A percentile compares a stretch with the other conserved stretches of the same genome.
Conservation (phyloP, 2,797 vertebrate species). For the Microctenopoma steveboyesi region DNA sequence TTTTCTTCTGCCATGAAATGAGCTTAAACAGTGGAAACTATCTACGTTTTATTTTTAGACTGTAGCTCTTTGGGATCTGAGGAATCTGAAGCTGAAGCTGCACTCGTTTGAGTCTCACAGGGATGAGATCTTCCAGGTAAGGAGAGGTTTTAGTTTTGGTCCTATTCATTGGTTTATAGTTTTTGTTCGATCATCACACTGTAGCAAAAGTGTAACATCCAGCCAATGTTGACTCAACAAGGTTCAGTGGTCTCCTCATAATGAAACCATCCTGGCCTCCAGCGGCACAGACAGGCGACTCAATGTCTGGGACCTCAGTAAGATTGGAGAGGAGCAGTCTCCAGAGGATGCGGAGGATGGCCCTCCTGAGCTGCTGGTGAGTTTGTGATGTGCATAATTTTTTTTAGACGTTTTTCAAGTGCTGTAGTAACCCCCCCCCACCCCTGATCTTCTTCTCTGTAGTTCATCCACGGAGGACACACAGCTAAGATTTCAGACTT, state of each 20-base stretch:
- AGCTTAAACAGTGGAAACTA: not conserved
- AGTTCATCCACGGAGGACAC: conserved; percentile 98
- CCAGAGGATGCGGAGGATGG: conserved; percentile 98
- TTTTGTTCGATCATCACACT: not conserved
- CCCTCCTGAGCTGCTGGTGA: conserved; percentile 94
- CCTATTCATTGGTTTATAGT: not conserved
- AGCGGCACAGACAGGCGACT: conserved; percentile 96
- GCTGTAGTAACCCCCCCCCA: not conserved
- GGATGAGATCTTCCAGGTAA: conserved; percentile 99
- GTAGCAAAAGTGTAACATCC: not conserved
- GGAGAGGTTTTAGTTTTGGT: not conserved
- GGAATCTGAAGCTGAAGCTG: conserved; percentile 96
- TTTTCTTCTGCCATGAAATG: not conserved
- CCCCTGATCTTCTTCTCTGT: conserved; percentile 9
- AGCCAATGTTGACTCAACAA: conserved; percentile 70
- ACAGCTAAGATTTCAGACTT: conserved; percentile 97
- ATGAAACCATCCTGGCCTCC: conserved; percentile 97
- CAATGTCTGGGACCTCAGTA: conserved; percentile 98
- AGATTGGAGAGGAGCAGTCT: conserved; percentile 98
- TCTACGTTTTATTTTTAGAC: conserved; percentile 81
- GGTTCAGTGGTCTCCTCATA: conserved; percentile 99
- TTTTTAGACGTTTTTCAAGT: not conserved
- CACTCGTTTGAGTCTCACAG: conserved; percentile 99
- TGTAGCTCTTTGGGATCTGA: conserved; percentile 96
- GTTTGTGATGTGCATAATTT: conserved; percentile 30